phyloP scores from a whole-genome alignment of 2,888 invertebrate genomes.

The Allophyes oxyacanthae region DNA sequence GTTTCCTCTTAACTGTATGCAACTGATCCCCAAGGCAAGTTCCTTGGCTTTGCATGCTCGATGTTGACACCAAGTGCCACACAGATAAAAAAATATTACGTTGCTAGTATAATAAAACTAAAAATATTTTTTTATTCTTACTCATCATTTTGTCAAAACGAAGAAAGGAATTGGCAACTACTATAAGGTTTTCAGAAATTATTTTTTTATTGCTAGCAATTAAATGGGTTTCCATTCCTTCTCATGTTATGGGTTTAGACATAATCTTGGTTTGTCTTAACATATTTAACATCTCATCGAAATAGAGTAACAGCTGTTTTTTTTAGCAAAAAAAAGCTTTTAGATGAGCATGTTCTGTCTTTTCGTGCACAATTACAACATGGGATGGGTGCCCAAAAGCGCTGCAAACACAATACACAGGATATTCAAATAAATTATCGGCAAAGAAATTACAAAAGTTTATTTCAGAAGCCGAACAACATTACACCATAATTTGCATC shows the following conservation, averaged over 20 bases:
- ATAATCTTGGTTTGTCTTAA: constrained; percentile 4
- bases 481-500: constrained; percentile 39
- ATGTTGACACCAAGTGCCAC: constrained; percentile 74
- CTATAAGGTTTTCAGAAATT: constrained; percentile 5
- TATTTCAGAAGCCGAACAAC: constrained; percentile 56
- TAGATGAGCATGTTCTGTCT: constrained; percentile 30
- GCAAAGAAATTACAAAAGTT: constrained; percentile 10
- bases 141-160: not conserved
- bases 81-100: constrained; percentile 59
- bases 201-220: constrained; percentile 71
- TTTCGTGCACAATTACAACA: constrained; percentile 31
- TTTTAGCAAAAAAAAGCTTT: constrained; percentile 24
- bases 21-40: constrained; percentile 61
- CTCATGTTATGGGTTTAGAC: constrained; percentile 26
- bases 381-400: constrained; percentile 78
- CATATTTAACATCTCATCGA: not conserved
- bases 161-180: not conserved
- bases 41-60: constrained; percentile 66
- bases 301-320: not conserved
- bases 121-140: constrained; percentile 2
- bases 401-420: constrained; percentile 80
- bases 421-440: constrained; percentile 6
- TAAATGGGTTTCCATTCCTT: constrained; percentile 75
- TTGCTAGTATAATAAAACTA: constrained; percentile 69
- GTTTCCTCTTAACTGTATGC: constrained; percentile 54